A percentile compares a stretch with the other conserved stretches of the same genome.
phyloP scores from a whole-genome alignment of 2,113 vertebrate species.

The Pterocles burchelli region DNA sequence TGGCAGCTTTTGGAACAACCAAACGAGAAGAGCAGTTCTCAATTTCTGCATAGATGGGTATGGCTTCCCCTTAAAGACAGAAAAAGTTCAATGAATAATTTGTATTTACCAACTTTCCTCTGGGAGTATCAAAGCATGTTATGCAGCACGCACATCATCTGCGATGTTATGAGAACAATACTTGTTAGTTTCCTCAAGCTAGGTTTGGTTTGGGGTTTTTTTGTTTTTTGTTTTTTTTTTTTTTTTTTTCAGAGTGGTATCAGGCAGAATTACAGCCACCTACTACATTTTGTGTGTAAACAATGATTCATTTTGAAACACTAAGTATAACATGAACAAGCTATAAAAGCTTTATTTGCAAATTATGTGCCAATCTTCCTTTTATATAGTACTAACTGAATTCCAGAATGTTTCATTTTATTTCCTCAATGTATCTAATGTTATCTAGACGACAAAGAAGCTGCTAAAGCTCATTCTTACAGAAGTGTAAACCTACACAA shows the following conservation, averaged over 20 bases:
- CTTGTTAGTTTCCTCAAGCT: slow-evolving; percentile 13
- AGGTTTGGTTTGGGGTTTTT: not conserved
- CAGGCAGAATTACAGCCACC: slow-evolving; percentile 41
- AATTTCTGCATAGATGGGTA: slow-evolving; percentile 86
- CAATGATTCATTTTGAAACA: slow-evolving; percentile 34
- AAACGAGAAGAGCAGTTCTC: slow-evolving; percentile 87
- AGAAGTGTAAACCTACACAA: not conserved
- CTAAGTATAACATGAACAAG: not conserved
- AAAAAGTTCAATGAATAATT: slow-evolving; percentile 31
- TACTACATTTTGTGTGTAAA: slow-evolving; percentile 1
- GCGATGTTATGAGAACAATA: slow-evolving; percentile 15
- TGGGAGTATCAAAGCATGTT: slow-evolving; percentile 42
- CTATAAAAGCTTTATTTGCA: slow-evolving; percentile 23
- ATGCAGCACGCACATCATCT: not conserved
- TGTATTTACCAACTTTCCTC: slow-evolving; percentile 36
- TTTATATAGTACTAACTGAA: not conserved
- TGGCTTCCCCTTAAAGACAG: slow-evolving; percentile 79
- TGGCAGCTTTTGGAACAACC: slow-evolving; percentile 85
- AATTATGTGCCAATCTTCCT: not conserved
- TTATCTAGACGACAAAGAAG: not conserved
- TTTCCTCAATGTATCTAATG: not conserved
- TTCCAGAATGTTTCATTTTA: not conserved
- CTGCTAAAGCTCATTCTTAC: not conserved
- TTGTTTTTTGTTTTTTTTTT: not conserved
- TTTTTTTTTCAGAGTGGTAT: not conserved